These are phyloP conservation scores for Apodemia zela DNA, from an alignment of 2,888 invertebrate genomes.

Conservation along the genomic window DNA sequence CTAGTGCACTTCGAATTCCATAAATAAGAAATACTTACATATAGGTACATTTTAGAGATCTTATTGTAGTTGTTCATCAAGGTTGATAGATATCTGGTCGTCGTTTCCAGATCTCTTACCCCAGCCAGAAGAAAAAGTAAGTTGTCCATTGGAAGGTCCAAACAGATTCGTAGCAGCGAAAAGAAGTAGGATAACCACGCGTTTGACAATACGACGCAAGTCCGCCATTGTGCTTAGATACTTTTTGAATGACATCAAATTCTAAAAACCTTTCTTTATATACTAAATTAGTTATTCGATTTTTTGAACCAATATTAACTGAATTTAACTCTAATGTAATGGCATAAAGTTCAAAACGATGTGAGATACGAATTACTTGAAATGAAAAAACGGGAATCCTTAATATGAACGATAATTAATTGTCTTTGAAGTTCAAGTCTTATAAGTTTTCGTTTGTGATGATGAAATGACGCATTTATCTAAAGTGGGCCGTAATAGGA, in stretches of 20 bases:
- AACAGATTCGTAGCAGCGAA: conserved; percentile 41
- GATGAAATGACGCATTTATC: background rate
- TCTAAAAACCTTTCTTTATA: conserved; percentile 13
- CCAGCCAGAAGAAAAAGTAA: conserved; percentile 81
- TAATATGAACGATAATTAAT: background rate
- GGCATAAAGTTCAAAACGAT: background rate
- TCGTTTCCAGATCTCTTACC: conserved; percentile 60
- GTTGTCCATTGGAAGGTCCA: conserved; percentile 59
- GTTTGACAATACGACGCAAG: conserved; percentile 31
- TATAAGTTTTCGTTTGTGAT: conserved; percentile 1
- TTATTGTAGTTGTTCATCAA: conserved; percentile 33
- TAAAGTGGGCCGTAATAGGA: too few species aligned
- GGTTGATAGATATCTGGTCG: conserved; percentile 33
- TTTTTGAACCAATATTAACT: background rate
- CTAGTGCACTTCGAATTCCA: too few species aligned
- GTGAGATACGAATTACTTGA: background rate
- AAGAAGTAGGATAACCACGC: conserved; percentile 30
- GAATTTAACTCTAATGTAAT: background rate
- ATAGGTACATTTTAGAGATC: conserved; percentile 4
- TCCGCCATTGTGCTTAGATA: conserved; percentile 28
- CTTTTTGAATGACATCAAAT: conserved; percentile 9
- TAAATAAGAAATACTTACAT: conserved; percentile 3
- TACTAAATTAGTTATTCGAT: background rate
- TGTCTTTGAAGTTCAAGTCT: background rate
- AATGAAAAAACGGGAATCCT: background rate